These are phyloP conservation scores for Solea solea DNA, from an alignment of 2,113 vertebrate species.

Conservation along the genomic window DNA sequence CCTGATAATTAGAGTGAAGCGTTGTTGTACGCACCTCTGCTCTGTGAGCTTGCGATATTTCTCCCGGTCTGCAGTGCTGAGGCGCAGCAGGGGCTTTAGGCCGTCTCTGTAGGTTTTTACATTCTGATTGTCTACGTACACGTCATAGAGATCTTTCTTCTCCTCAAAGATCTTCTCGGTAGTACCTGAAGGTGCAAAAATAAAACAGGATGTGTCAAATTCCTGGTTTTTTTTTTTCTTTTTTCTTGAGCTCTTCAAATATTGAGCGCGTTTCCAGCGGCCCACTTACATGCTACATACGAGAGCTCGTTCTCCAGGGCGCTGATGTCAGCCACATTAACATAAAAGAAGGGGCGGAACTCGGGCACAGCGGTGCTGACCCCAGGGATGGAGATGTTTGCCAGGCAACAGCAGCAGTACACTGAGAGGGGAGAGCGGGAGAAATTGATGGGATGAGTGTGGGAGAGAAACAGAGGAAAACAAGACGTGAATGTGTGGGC, in stretches of 20 bases:
- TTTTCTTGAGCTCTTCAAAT: neutral
- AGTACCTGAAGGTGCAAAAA: slow-evolving; percentile 82
- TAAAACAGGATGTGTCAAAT: slow-evolving; percentile 57
- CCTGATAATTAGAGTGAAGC: too few species aligned
- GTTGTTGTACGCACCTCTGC: slow-evolving; percentile 83
- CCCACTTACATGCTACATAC: slow-evolving; percentile 92
- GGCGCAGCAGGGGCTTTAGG: slow-evolving; percentile 90
- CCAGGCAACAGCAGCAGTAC: slow-evolving; percentile 96
- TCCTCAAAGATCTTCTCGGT: slow-evolving; percentile 98
- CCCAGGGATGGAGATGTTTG: slow-evolving; percentile 92
- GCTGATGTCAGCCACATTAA: slow-evolving; percentile 93
- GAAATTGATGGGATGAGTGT: slow-evolving; percentile 13
- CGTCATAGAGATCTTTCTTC: slow-evolving; percentile 92
- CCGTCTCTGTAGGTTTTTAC: slow-evolving; percentile 90
- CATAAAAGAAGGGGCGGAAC: slow-evolving; percentile 96
- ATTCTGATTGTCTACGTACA: slow-evolving; percentile 97
- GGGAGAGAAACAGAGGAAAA: slow-evolving; percentile 11
- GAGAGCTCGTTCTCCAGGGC: slow-evolving; percentile 93
- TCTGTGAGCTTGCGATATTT: slow-evolving; percentile 93
- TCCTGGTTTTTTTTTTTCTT: neutral
- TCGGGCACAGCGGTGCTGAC: slow-evolving; percentile 89
- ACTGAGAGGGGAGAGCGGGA: slow-evolving; percentile 72
- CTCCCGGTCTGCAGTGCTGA: slow-evolving; percentile 90
- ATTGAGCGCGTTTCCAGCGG: neutral
- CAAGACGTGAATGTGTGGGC: neutral